Percentiles rank a stretch among this genome's conserved stretches.
Evolutionary conservation across 1,140 invertebrate genomes (phyloP).

Genomic region (Oncopodura yosiiana): DNA sequence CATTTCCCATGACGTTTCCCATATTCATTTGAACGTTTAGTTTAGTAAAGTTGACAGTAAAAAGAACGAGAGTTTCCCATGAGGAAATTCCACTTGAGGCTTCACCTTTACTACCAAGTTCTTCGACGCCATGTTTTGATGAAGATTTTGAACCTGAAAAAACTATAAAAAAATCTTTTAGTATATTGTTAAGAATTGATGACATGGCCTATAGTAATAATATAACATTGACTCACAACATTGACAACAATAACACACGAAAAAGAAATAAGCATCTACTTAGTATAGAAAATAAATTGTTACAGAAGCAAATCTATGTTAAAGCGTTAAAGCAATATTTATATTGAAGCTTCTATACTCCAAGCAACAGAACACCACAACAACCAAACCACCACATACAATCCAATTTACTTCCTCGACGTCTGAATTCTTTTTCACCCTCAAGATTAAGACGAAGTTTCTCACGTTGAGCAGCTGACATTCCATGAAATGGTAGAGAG

Average conservation of each 20-base stretch:
- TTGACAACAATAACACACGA: no score
- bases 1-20: conserved; percentile 97
- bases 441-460: conserved; percentile 24
- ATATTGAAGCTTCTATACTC: no score
- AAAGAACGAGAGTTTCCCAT: conserved; percentile 92
- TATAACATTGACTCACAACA: no score
- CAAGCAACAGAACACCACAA: no score
- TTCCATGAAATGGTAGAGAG: conserved; percentile 11
- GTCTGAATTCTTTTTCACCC: conserved; percentile 16
- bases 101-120: conserved; percentile 11
- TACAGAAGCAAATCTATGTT: no score
- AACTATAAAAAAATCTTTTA: no score
- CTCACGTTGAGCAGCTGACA: conserved; percentile 15
- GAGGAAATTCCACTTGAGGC: conserved; percentile 21
- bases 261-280: no score
- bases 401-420: conserved; percentile 21
- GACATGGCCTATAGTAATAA: no score
- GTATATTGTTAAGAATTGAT: no score
- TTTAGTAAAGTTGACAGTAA: conserved; percentile 88
- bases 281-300: no score
- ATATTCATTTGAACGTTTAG: conserved; percentile 97
- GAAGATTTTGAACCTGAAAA: conserved; percentile 10
- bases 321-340: no score
- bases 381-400: conserved; percentile 13
- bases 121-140: conserved; percentile 6